Base-by-base conservation (phyloP, 2,888 invertebrate genomes). In the Plebejus melissa region DNA sequence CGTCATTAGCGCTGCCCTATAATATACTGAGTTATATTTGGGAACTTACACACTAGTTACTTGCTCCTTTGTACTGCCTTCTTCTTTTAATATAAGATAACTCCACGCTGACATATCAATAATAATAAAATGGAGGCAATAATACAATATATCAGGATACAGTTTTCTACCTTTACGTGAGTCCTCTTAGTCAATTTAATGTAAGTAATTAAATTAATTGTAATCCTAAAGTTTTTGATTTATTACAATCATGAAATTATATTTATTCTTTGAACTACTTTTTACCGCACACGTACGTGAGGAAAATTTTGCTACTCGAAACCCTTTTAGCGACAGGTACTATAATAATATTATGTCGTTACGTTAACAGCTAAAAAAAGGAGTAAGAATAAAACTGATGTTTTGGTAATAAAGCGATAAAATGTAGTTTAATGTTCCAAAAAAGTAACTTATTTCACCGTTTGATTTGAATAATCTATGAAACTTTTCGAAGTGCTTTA, bases 401-500 rank as follows among this genome's bases (percentile, higher is more conserved):
- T 41, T 41, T 1, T 22, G 1, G 3, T 28, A 60, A 9, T 11
- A 5, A 13, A 32, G 32, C 57, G 57, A 38, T 74, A 57, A 74
- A 74, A n/a, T 38, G 9, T 74, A 38, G n/a, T 22, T 32, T 7
- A 65, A 65, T 60, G 28, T 65, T 74, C 46, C 13, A 65, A 65
- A 74, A 60, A 22, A 72, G 46, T 28, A n/a, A 74, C 5, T 65
- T 41, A 74, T 28, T 58, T 60, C 1, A 41, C 28, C 41, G 50
- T 74, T 78, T 36, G 74, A 83, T 86, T 87, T 87, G 87, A 88
- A 88, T 86, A 80, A 77, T 81, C 79, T 81, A 86, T 89, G 88
- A 85, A 90, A 90, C 86, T 90, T 91, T 91, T 92, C 90, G 89
- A 93, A 93, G 93, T 93, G 93, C 93, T 93, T 93, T 93, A 93